phyloP scores from a whole-genome alignment of 2,888 invertebrate genomes.

The Hirtodrosophila duncani region DNA sequence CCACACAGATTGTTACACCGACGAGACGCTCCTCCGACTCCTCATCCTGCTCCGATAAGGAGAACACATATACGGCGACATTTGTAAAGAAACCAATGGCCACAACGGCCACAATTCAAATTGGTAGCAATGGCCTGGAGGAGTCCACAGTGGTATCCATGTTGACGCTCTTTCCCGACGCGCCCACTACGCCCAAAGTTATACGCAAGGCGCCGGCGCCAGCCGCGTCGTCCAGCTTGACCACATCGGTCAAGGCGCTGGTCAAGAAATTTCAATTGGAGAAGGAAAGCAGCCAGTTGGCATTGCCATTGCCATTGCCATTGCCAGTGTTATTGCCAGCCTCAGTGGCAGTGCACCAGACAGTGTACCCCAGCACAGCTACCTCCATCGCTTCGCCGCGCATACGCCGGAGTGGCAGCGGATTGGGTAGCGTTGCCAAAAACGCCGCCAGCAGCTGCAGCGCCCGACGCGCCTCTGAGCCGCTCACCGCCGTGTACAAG shows the following conservation, averaged over 20 bases:
- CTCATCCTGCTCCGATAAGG: conserved; percentile 75
- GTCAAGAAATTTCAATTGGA: conserved; percentile 78
- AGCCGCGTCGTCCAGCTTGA: conserved; percentile 79
- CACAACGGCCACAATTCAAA: conserved; percentile 62
- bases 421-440: conserved; percentile 18
- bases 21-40: conserved; percentile 74
- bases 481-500: conserved; percentile 57
- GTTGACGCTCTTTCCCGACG: conserved; percentile 80
- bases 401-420: too few species aligned
- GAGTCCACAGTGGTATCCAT: conserved; percentile 62
- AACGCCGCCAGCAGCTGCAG: conserved; percentile 13
- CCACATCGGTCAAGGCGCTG: conserved; percentile 77
- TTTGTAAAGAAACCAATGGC: conserved; percentile 65
- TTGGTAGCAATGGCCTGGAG: conserved; percentile 54
- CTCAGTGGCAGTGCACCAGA: conserved; percentile 23
- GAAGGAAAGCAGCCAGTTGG: conserved; percentile 26
- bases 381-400: too few species aligned
- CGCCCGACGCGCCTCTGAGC: conserved; percentile 64
- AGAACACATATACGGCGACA: conserved; percentile 75
- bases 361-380: conserved; percentile 29
- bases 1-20: conserved; percentile 59
- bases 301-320: conserved; percentile 27
- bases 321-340: conserved; percentile 29
- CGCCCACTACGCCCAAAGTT: conserved; percentile 84
- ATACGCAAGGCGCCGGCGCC: conserved; percentile 82